Evolutionary conservation across 92 coral and sea anemone species (phyloP), one percentile per base, ranked within the genome.

Genomic region (Blastomussa wellsi): DNA sequence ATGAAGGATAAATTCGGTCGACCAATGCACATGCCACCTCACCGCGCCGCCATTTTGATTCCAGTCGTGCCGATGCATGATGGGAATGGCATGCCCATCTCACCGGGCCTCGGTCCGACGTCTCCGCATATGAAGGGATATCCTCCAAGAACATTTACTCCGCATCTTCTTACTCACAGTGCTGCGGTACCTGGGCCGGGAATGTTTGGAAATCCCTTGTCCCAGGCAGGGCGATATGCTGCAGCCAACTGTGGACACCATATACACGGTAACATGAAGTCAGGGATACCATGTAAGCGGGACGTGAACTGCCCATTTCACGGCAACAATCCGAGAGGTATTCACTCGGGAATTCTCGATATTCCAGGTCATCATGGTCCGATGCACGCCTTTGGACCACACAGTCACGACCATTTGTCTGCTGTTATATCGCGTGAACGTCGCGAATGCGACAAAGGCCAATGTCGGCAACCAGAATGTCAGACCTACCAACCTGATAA

Each of bases 271-370:
- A 93, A 97, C 31, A 49, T 91, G 76, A 95, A 96, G 53, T 72
- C 95, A 4, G 93, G 95, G 10, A 78, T 86, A 44, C 98, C 95
- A 31, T 91, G 96, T 57, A 96, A 96, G 65, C 98, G 95, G 66
- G 98, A 96, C 89, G 90, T 94, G 38, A 94, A 96, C 91, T 96
- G 98, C 52, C 98, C 98, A 15, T 96, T 89, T 85, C 98, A 96
- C 82, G 98, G 98, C 19, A 92, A 93, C 76, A 87, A 82, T n/a
- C 90, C 93, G n/a, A 88, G 95, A 44, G 94, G 92, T 39, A 66
- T 88, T 15, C 86, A 82, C 31, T 72, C 82, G 22, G 92, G 94
- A 19, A 70, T 89, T 64, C 69, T 92, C 0, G 92, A 91, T 14
- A 80, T 92, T 35, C 94, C 94, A 35, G 79, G 96, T 72, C 90